phyloP scores from a whole-genome alignment of 2,888 invertebrate genomes.

The Julus scanicus region DNA sequence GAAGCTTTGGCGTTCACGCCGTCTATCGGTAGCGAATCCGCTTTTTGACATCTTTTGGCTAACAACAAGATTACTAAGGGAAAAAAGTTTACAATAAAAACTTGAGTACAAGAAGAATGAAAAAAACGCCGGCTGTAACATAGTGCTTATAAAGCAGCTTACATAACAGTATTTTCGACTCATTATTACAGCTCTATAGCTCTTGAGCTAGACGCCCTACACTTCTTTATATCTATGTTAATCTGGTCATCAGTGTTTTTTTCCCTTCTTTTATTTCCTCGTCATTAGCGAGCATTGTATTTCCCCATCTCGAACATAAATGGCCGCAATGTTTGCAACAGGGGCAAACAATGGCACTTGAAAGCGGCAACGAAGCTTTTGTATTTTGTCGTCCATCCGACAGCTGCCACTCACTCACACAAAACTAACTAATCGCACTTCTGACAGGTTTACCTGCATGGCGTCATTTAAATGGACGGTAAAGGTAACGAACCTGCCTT shows the following conservation, averaged over 20 bases:
- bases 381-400: slow-evolving; percentile 49
- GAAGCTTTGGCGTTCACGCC: neutral
- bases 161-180: neutral
- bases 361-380: slow-evolving; percentile 44
- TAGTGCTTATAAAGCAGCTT: neutral
- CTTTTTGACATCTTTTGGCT: neutral
- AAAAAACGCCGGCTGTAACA: neutral
- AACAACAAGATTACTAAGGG: neutral
- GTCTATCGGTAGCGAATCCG: neutral
- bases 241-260: slow-evolving; percentile 51
- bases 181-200: slow-evolving; percentile 17
- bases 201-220: neutral
- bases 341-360: slow-evolving; percentile 41
- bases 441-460: slow-evolving; percentile 46
- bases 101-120: neutral
- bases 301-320: slow-evolving; percentile 52
- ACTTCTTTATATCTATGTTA: slow-evolving; percentile 41
- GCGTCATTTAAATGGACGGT: slow-evolving; percentile 21
- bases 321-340: slow-evolving; percentile 51
- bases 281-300: slow-evolving; percentile 53
- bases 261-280: slow-evolving; percentile 47
- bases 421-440: slow-evolving; percentile 49
- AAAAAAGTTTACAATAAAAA: neutral
- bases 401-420: slow-evolving; percentile 51
- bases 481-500: slow-evolving; percentile 39